phyloP scores from a whole-genome alignment of 2,113 vertebrate genomes.

The Hydrochoerus hydrochaeris region DNA sequence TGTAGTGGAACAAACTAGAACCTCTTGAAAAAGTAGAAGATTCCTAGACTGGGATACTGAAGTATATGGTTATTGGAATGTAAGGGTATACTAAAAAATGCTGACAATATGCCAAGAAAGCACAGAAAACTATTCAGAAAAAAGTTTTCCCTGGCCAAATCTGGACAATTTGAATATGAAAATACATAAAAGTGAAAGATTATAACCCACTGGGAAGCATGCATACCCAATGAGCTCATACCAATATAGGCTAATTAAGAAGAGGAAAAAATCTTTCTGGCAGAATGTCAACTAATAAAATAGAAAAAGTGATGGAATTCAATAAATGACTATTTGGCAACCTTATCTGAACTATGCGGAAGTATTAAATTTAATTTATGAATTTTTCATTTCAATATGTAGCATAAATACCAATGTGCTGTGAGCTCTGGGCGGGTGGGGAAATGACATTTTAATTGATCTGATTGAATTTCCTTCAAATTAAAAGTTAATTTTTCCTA shows the following conservation, averaged over 20 bases:
- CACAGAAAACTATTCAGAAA: neutral
- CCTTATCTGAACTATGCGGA: neutral
- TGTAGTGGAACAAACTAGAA: neutral
- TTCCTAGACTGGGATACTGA: neutral
- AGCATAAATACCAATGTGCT: neutral
- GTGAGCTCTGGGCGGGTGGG: neutral
- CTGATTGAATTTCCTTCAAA: neutral
- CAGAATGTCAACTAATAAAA: neutral
- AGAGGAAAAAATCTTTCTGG: neutral
- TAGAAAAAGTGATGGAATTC: neutral
- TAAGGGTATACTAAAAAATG: neutral
- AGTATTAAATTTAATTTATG: neutral
- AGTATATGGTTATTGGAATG: neutral
- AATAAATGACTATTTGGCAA: neutral
- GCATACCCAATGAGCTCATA: neutral
- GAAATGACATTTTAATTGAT: neutral
- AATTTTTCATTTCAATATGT: neutral
- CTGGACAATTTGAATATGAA: neutral
- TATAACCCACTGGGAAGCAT: neutral
- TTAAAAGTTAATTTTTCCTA: neutral
- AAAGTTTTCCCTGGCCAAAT: neutral
- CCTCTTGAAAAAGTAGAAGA: neutral
- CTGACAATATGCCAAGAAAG: neutral
- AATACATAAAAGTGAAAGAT: neutral
- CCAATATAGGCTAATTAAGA: neutral